These are phyloP conservation scores for Furcula furcula DNA, from an alignment of 2,888 invertebrate genomes.

Conservation along the genomic window DNA sequence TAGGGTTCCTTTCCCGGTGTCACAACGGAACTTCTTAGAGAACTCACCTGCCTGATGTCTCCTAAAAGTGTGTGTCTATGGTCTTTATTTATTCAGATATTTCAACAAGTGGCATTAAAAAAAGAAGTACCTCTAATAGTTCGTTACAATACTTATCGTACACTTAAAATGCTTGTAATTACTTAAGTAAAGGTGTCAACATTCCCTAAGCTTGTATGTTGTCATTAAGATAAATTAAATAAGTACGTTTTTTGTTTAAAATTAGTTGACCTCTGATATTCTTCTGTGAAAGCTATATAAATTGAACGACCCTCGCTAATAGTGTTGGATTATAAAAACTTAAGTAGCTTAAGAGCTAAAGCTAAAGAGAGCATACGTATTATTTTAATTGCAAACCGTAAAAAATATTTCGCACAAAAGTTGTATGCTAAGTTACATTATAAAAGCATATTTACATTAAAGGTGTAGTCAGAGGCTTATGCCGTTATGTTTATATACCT, in stretches of 20 bases:
- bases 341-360: slow-evolving; percentile 29
- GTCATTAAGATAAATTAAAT: slow-evolving; percentile 34
- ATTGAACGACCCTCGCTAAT: slow-evolving; percentile 16
- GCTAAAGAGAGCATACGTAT: slow-evolving; percentile 25
- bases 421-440: no score
- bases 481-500: no score
- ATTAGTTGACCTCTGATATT: slow-evolving; percentile 8
- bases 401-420: no score
- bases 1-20: no score
- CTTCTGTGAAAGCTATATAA: slow-evolving; percentile 4
- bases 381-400: slow-evolving; percentile 29
- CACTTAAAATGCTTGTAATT: slow-evolving; percentile 30
- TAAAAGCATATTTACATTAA: no score
- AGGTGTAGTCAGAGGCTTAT: no score
- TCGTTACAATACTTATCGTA: slow-evolving; percentile 18
- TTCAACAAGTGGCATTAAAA: no score
- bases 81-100: no score
- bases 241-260: slow-evolving; percentile 7
- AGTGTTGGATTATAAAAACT: slow-evolving; percentile 33
- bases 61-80: no score
- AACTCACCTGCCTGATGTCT: no score
- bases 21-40: no score
- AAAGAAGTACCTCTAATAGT: slow-evolving; percentile 12
- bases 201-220: slow-evolving; percentile 23
- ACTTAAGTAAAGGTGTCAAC: slow-evolving; percentile 33